These are phyloP conservation scores for Deilephila porcellus DNA, from an alignment of 2,888 invertebrate species.

Conservation along the genomic window DNA sequence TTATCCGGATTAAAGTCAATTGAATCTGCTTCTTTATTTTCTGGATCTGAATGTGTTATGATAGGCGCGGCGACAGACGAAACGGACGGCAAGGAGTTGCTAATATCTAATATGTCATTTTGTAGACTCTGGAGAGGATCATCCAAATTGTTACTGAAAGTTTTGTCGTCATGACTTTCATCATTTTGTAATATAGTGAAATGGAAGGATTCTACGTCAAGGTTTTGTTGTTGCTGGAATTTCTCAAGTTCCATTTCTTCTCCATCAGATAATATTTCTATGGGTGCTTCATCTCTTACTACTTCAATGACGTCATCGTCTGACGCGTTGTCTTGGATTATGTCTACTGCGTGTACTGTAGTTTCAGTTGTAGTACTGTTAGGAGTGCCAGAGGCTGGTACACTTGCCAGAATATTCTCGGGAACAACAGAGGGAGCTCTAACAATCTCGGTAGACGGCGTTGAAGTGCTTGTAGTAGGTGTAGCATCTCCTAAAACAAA, in stretches of 20 bases:
- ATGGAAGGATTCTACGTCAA: slow-evolving; percentile 41
- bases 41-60: slow-evolving; percentile 7
- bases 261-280: slow-evolving; percentile 76
- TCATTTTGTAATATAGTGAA: slow-evolving; percentile 49
- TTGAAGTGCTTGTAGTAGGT: too few relatives aligned
- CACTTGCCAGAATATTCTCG: background rate
- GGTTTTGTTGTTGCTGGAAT: slow-evolving; percentile 35
- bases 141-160: slow-evolving; percentile 42
- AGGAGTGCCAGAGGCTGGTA: background rate
- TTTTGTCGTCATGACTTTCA: slow-evolving; percentile 43
- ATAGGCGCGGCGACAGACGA: slow-evolving; percentile 15
- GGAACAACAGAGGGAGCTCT: too few relatives aligned
- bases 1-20: slow-evolving; percentile 24
- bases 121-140: slow-evolving; percentile 50
- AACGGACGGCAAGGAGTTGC: slow-evolving; percentile 17
- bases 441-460: too few relatives aligned
- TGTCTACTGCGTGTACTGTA: slow-evolving; percentile 43
- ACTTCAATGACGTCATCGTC: slow-evolving; percentile 81
- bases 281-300: slow-evolving; percentile 75
- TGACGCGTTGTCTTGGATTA: slow-evolving; percentile 57
- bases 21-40: slow-evolving; percentile 5
- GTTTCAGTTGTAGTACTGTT: background rate
- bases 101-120: background rate
- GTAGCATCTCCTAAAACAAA: too few relatives aligned
- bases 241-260: slow-evolving; percentile 68